Evolutionary conservation across 1,140 invertebrate species (phyloP).

Genomic region (Drosophila tristis): DNA sequence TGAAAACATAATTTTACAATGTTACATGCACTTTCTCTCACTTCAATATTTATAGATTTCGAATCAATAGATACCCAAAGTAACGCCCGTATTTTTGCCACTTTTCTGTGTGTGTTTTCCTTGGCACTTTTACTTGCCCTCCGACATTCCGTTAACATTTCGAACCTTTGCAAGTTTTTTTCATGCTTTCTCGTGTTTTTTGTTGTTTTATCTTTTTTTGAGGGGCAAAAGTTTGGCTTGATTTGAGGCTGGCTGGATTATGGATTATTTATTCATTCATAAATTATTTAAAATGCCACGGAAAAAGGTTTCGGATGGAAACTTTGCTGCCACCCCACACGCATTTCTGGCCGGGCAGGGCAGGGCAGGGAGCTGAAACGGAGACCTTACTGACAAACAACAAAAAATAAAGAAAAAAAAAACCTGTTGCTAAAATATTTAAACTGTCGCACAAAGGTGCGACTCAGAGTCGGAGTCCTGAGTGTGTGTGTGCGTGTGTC

Average conservation of each 20-base stretch:
- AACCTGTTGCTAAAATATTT: conserved; percentile 63
- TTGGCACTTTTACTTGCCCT: too few relatives aligned
- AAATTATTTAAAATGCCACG: conserved; percentile 69
- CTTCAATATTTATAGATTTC: too few relatives aligned
- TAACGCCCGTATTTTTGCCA: too few relatives aligned
- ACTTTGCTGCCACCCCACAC: neutral
- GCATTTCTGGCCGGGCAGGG: too few relatives aligned
- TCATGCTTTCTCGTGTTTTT: neutral
- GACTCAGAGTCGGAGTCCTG: neutral
- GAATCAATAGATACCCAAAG: too few relatives aligned
- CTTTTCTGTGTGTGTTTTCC: too few relatives aligned
- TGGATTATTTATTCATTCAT: conserved; percentile 54
- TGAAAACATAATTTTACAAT: too few relatives aligned
- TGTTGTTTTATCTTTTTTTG: neutral
- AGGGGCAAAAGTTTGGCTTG: conserved; percentile 40
- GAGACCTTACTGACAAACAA: neutral
- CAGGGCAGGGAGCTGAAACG: neutral
- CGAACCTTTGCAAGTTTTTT: neutral
- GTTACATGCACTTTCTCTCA: too few relatives aligned
- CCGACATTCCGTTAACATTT: too few relatives aligned
- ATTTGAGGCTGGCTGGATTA: conserved; percentile 51
- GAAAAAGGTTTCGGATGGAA: conserved; percentile 22
- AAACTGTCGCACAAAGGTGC: conserved; percentile 50
- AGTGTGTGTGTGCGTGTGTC: neutral
- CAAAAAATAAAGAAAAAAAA: conserved; percentile 17